Evolutionary conservation across 2,888 invertebrate species (phyloP).

Genomic region (Phaedon cochleariae): DNA sequence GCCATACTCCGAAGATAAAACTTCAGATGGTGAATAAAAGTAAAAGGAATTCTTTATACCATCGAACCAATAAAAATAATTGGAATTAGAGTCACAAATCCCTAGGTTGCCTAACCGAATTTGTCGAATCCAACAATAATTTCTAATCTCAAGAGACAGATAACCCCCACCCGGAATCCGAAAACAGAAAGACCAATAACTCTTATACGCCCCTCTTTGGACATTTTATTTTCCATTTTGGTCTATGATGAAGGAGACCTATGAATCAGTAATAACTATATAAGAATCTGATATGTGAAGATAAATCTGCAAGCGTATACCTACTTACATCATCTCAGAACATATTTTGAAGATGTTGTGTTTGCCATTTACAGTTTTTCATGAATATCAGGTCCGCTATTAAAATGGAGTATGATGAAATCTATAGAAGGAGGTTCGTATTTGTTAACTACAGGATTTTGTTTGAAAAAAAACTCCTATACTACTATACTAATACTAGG

Average conservation of each 20-base stretch:
- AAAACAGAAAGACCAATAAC: slow-evolving; percentile 37
- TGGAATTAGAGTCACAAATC: slow-evolving; percentile 37
- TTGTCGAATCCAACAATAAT: slow-evolving; percentile 51
- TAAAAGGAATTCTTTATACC: slow-evolving; percentile 18
- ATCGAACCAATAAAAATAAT: slow-evolving; percentile 27
- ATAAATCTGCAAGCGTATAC: slow-evolving; percentile 46
- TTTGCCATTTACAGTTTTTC: background rate
- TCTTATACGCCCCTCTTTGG: slow-evolving; percentile 38
- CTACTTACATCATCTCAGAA: slow-evolving; percentile 19
- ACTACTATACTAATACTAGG: background rate
- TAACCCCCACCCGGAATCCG: slow-evolving; percentile 40
- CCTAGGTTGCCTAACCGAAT: slow-evolving; percentile 49
- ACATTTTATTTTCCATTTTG: slow-evolving; percentile 47
- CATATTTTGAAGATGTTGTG: slow-evolving; percentile 26
- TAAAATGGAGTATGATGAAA: slow-evolving; percentile 35
- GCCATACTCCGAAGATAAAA: background rate
- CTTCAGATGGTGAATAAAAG: background rate
- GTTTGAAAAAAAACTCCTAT: slow-evolving; percentile 1
- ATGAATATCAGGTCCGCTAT: slow-evolving; percentile 38
- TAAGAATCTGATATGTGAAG: slow-evolving; percentile 51
- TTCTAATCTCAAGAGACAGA: slow-evolving; percentile 46
- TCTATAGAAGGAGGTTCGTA: slow-evolving; percentile 39
- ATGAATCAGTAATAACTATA: slow-evolving; percentile 51
- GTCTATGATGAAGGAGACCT: slow-evolving; percentile 44
- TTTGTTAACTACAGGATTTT: slow-evolving; percentile 32